Evolutionary conservation across 2,113 vertebrate species (phyloP), one percentile per base, ranked within the genome.

Genomic region (Capra hircus): DNA sequence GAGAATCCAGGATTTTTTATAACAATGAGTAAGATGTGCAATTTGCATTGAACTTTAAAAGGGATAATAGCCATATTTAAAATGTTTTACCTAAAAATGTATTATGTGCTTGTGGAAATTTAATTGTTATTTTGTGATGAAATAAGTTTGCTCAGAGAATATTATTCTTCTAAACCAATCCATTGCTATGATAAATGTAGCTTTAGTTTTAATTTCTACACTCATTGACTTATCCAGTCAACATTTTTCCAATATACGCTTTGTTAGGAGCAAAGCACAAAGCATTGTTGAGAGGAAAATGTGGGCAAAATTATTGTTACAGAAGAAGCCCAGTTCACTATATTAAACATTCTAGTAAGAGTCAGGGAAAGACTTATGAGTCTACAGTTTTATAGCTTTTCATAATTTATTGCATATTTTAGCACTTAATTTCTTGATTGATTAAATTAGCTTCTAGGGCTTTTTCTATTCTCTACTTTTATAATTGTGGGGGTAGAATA

Each of bases 21-120:
- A 67, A 55, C 4, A 96, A 85, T 86, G 30, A 93, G n/a, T 21
- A 91, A 50, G 13, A 55, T 74, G 48, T 55, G 5, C 13, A 77
- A 92, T 94, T 97, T 91, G 14, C 62, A 67, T 88, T 91, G 52
- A 14, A 80, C 55, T 86, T 93, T 83, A 9, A 82, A 94, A 91
- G 33, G 13, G 92, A 77, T 81, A 82, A 36, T 67, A 55, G n/a
- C 6, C 50, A 50, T 1, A 85, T 74, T 86, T 82, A 64, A 82
- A 30, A 78, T 80, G 3, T 36, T 95, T 77, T 93, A n/a, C 19
- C 6, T 48, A 17, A 86, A 85, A 74, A 60, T 85, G 15, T 12
- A 67, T 64, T 84, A 53, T 59, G 14, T 52, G 8, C 16, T 48
- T 48, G 50, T 2, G 25, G 59, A 77, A 88, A 40, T 62, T 80